Percentiles rank a stretch among this genome's conserved stretches.
phyloP scores from a whole-genome alignment of 2,797 vertebrate genomes.

The Anguilla anguilla region DNA sequence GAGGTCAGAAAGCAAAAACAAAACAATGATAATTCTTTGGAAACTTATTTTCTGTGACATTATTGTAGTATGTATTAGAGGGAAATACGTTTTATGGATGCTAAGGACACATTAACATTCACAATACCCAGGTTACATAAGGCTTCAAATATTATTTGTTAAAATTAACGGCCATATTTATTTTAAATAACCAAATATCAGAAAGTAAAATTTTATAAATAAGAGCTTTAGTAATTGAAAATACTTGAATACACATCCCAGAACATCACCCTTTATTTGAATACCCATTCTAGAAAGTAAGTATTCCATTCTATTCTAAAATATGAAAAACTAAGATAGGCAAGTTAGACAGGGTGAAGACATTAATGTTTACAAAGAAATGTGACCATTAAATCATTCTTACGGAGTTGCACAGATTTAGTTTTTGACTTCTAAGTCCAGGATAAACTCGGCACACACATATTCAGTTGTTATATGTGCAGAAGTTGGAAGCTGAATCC shows the following conservation, averaged over 20 bases:
- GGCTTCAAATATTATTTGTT: neutral
- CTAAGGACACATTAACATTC: neutral
- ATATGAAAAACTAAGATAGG: neutral
- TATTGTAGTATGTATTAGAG: neutral
- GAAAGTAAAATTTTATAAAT: too few species aligned
- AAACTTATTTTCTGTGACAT: neutral
- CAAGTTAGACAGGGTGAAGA: neutral
- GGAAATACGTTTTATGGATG: neutral
- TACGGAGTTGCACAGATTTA: neutral
- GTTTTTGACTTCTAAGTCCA: neutral
- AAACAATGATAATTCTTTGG: neutral
- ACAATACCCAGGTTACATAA: neutral
- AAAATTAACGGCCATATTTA: too few species aligned
- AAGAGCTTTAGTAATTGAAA: too few species aligned
- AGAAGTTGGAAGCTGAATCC: neutral
- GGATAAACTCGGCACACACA: neutral
- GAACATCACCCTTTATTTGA: too few species aligned
- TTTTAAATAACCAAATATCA: too few species aligned
- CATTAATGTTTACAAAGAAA: neutral
- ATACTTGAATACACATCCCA: too few species aligned
- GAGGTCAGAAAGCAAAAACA: too few species aligned
- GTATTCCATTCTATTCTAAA: neutral
- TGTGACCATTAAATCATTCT: neutral
- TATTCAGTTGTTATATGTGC: too few species aligned
- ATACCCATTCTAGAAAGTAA: too few species aligned